A percentile compares a stretch with the other conserved stretches of the same genome.
Evolutionary conservation across 2,888 invertebrate genomes (phyloP).

Genomic region (Mellilla xanthometata): DNA sequence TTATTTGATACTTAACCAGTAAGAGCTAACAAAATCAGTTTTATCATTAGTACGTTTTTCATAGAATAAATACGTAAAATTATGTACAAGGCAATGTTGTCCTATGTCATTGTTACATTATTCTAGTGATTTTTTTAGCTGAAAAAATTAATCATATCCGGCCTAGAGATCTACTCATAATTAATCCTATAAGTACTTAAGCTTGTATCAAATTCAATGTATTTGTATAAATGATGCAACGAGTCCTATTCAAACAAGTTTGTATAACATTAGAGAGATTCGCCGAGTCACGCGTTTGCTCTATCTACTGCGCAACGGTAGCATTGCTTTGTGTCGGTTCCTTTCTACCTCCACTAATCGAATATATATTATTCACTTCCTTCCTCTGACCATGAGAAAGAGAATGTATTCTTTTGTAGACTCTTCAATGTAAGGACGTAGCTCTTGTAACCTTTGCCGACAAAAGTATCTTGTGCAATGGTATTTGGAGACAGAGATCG

Average conservation of each 20-base stretch:
- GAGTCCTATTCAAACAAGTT: conserved; percentile 30
- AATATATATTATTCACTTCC: conserved; percentile 70
- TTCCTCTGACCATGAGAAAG: conserved; percentile 50
- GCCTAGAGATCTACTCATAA: neutral
- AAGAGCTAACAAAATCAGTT: too few species aligned
- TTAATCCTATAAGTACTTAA: conserved; percentile 4
- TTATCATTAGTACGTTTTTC: too few species aligned
- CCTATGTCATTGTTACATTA: too few species aligned
- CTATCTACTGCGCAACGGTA: conserved; percentile 46
- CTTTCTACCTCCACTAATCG: conserved; percentile 58
- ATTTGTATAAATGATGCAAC: neutral
- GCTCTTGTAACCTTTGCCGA: conserved; percentile 43
- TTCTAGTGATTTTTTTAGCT: too few species aligned
- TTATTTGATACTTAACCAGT: too few species aligned
- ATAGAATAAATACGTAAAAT: too few species aligned
- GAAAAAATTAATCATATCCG: neutral
- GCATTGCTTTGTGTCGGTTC: conserved; percentile 37
- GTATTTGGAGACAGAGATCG: neutral
- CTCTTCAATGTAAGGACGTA: conserved; percentile 43
- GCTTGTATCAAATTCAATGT: conserved; percentile 1
- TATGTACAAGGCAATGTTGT: too few species aligned
- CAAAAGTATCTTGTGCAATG: conserved; percentile 35
- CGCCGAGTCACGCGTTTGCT: conserved; percentile 34
- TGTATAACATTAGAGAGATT: conserved; percentile 18
- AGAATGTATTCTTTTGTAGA: conserved; percentile 38